Conservation (phyloP, 2,113 vertebrate species). For the Myodes glareolus region DNA sequence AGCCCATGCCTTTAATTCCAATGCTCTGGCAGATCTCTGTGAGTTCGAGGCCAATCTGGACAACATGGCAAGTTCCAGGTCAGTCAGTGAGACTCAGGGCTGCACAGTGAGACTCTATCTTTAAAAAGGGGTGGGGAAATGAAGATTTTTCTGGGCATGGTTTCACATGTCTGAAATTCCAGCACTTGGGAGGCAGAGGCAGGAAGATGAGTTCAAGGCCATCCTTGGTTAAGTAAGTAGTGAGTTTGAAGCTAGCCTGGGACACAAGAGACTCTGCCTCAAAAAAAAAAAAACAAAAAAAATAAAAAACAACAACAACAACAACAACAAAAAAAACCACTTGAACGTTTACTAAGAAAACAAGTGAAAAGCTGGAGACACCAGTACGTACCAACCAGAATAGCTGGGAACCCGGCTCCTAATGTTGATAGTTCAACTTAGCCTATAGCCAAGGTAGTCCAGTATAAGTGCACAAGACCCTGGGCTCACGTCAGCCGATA, state of each 20-base stretch:
- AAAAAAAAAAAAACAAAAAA: not conserved
- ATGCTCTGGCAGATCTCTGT: not conserved
- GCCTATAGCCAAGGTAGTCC: not conserved
- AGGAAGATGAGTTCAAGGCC: not conserved
- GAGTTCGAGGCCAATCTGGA: not conserved
- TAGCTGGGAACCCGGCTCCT: not conserved
- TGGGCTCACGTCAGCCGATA: not conserved
- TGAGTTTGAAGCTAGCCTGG: not conserved
- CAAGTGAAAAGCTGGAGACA: not conserved
- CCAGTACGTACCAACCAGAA: too few species aligned
- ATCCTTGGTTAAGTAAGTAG: not conserved
- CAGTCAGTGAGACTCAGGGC: not conserved
- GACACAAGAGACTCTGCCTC: not conserved
- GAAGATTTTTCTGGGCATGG: not conserved
- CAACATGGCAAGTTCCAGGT: not conserved
- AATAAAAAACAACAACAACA: too few species aligned
- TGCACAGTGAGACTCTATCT: not conserved
- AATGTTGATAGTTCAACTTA: not conserved
- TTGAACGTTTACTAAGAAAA: not conserved
- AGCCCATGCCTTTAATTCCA: not conserved
- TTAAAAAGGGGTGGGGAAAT: not conserved
- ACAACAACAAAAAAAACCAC: too few species aligned
- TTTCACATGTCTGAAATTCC: not conserved
- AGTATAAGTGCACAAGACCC: not conserved
- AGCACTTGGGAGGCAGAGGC: not conserved